These are phyloP conservation scores for Spisula subtruncata DNA, from an alignment of 2,888 invertebrate genomes.

Conservation along the genomic window DNA sequence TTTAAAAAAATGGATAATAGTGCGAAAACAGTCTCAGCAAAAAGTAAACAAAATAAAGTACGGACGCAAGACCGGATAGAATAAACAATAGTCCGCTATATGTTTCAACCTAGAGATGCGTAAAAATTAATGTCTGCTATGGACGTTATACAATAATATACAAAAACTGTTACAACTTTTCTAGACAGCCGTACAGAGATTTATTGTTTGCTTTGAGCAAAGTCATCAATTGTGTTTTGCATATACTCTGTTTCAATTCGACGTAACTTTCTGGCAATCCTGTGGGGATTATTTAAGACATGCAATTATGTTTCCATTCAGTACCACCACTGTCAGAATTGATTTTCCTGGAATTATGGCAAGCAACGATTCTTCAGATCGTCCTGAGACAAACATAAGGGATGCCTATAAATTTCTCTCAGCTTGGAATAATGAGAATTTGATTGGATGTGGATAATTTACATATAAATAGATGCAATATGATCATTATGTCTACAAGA, in stretches of 20 bases:
- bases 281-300: conserved; percentile 4
- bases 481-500: not conserved
- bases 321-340: conserved; percentile 2
- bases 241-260: conserved; percentile 4
- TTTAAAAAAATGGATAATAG: no score
- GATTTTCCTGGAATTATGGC: not conserved
- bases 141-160: not conserved
- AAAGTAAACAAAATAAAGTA: no score
- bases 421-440: not conserved
- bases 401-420: not conserved
- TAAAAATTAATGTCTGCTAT: no score
- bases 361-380: not conserved
- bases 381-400: conserved; percentile 11
- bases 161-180: not conserved
- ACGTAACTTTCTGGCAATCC: not conserved
- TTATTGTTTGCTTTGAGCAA: not conserved
- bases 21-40: no score
- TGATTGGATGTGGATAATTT: conserved; percentile 1
- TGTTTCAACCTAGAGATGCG: no score
- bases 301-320: conserved; percentile 35
- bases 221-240: not conserved
- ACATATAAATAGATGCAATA: conserved; percentile 20
- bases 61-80: no score
- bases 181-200: not conserved
- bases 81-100: no score